Evolutionary conservation across 2,888 invertebrate genomes (phyloP), one percentile per base, ranked within the genome.

Genomic region (Diabrotica balteata): DNA sequence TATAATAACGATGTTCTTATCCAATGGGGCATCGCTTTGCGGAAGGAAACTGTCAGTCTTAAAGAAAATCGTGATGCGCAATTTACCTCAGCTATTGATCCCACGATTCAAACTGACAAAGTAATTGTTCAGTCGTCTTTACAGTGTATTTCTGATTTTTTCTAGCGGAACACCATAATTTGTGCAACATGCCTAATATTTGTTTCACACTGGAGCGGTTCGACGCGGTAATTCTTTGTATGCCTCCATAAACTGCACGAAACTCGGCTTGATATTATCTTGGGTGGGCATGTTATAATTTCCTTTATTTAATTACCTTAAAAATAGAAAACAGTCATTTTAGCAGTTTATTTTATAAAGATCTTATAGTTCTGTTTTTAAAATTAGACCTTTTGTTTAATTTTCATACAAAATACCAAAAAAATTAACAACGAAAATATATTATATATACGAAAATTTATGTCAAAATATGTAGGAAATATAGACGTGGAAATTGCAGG

Each of bases 161-260:
- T 79, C 77, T 78, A 78, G 78, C 80, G 81, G 81, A 81, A 82
- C 80, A 80, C 80, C 80, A 78, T 82, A 82, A 82, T 82, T 82
- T 82, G 80, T 77, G 78, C 80, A 78, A 75, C 77, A 79, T 80
- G 79, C 80, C 78, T 81, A 82, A 82, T 80, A 81, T 80, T 79
- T 78, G 80, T 76, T 79, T 80, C 81, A 77, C 79, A 79, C 68
- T 78, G 79, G 43, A 43, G 47, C 47, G 47, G 10, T 47, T 47
- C 10, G 47, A 47, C 10, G 47, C 47, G 59, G 32, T 59, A 59
- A 59, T 8, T 59, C 11, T 22, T 57, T 10, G 55, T 57, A 52
- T 51, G 58, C 46, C 22, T 50, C 47, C 11, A 45, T 57, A 43
- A 59, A 63, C 45, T 52, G 10, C 64, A 59, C 58, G 58, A 42